A percentile compares a stretch with the other conserved stretches of the same genome.
Conservation (phyloP, 2,113 vertebrate genomes). For the Pedetes capensis region DNA sequence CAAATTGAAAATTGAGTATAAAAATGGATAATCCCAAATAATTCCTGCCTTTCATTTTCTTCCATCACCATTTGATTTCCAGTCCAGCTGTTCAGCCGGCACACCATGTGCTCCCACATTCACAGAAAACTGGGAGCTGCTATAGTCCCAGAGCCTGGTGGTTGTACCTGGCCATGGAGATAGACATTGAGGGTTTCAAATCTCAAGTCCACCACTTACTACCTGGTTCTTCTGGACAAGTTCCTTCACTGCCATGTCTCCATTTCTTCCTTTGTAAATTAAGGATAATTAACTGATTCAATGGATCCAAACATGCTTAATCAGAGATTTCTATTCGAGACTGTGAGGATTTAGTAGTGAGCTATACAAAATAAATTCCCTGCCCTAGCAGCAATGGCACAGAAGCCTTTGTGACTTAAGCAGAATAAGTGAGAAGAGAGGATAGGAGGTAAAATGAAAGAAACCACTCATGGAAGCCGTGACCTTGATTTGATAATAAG, state of each 20-base stretch:
- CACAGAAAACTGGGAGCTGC: background rate
- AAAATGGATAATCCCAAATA: background rate
- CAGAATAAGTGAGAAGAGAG: background rate
- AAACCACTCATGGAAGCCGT: background rate
- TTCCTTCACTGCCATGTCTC: background rate
- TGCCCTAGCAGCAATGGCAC: background rate
- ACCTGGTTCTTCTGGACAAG: background rate
- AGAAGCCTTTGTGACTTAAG: background rate
- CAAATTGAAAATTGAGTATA: background rate
- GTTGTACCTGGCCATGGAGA: rapidly evolving
- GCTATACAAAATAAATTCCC: background rate
- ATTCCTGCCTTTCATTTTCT: background rate
- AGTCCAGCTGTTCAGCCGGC: background rate
- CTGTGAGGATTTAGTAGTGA: background rate
- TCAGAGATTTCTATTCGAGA: background rate
- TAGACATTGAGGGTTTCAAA: background rate
- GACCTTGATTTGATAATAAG: background rate
- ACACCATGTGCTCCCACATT: background rate
- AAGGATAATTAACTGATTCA: background rate
- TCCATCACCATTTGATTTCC: background rate
- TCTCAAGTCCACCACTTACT: too few species aligned
- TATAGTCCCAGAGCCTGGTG: rapidly evolving
- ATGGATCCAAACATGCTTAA: background rate
- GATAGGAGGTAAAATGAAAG: background rate
- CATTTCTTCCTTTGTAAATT: background rate